Evolutionary conservation across 2,113 vertebrate genomes (phyloP).

Genomic region (Axis porcinus): DNA sequence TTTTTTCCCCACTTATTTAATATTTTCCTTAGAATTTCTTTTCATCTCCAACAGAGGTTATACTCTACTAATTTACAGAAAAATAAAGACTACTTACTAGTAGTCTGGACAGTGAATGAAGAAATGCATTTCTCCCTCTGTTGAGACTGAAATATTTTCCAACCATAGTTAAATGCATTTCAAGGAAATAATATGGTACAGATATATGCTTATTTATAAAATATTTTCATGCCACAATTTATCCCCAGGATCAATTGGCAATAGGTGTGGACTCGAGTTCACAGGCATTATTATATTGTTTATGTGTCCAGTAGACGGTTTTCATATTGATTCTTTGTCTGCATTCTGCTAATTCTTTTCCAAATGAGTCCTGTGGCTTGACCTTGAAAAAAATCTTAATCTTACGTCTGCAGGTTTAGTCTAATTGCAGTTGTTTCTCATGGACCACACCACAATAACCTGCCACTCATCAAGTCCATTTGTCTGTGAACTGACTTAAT

Average conservation of each 20-base stretch:
- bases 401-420: constrained; percentile 69
- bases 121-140: neutral
- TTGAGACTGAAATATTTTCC: neutral
- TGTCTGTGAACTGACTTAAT: constrained; percentile 82
- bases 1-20: neutral
- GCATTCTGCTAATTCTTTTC: constrained; percentile 69
- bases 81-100: neutral
- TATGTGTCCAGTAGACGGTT: constrained; percentile 56
- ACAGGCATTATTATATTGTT: constrained; percentile 62
- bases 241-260: constrained; percentile 25
- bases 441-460: constrained; percentile 71
- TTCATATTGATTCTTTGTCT: constrained; percentile 79
- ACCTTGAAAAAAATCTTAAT: constrained; percentile 73
- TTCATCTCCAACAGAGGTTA: neutral
- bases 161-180: neutral
- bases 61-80: neutral
- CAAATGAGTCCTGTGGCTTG: constrained; percentile 78
- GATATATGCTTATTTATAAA: constrained; percentile 17
- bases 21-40: neutral
- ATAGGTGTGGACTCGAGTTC: constrained; percentile 36
- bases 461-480: constrained; percentile 77
- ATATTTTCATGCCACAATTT: constrained; percentile 13
- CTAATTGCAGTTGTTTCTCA: constrained; percentile 77
- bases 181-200: neutral
- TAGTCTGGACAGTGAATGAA: neutral